A percentile compares a stretch with the other conserved stretches of the same genome.
These are phyloP conservation scores for Aricia artaxerxes DNA, from an alignment of 2,888 invertebrate genomes.

Conservation along the genomic window DNA sequence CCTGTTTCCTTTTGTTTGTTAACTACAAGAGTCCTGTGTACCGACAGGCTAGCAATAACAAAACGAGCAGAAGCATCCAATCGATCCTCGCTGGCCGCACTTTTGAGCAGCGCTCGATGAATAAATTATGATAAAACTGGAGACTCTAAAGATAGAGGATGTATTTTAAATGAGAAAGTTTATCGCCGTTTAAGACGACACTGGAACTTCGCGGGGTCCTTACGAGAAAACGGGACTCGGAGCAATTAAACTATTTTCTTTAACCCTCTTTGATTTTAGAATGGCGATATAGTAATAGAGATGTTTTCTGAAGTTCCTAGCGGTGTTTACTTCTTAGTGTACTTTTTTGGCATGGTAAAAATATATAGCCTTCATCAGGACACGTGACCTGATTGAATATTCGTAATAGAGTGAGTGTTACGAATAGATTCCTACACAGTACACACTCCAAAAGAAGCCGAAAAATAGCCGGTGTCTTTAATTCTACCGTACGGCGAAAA, in stretches of 20 bases:
- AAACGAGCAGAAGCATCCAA: not conserved
- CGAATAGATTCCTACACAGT: no score
- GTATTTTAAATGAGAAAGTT: slow-evolving; percentile 5
- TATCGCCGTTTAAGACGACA: not conserved
- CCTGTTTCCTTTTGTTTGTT: not conserved
- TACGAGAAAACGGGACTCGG: not conserved
- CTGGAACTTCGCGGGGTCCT: not conserved
- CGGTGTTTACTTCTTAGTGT: no score
- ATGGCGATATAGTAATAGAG: not conserved
- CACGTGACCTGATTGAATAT: no score
- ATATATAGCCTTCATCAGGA: no score
- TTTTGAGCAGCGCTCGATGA: slow-evolving; percentile 9
- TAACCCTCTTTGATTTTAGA: not conserved
- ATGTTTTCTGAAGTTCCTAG: not conserved
- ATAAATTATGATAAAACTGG: slow-evolving; percentile 6
- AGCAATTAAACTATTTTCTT: not conserved
- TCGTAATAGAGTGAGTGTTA: no score
- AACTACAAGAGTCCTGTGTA: not conserved
- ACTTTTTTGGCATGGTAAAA: no score
- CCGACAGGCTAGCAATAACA: not conserved
- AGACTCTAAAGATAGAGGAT: not conserved
- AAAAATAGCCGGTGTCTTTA: not conserved
- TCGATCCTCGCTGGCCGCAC: not conserved
- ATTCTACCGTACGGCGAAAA: not conserved
- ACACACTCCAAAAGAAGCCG: no score